Base-by-base conservation (phyloP, 2,113 vertebrate genomes). In the Symphodus melops region DNA sequence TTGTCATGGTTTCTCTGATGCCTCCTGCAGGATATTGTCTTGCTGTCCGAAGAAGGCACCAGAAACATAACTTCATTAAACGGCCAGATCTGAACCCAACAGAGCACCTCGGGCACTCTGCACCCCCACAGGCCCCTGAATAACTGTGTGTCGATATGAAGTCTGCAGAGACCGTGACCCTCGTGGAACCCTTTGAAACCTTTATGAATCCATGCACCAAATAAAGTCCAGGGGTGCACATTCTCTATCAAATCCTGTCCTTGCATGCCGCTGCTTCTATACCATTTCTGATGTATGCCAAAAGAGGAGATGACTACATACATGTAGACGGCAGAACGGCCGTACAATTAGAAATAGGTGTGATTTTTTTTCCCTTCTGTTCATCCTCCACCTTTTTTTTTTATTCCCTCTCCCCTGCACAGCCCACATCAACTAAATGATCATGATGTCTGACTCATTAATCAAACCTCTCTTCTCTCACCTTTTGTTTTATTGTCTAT, bases 391-490 rank as follows among this genome's bases (percentile, higher is more conserved):
- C 19, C 51, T 76, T n/a, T 59, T 55, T 12, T 9, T 21, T 68
- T 28, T 10, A 39, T 75, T 56, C 54, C 10, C 13, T 20, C n/a
- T 42, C 5, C 13, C 1, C 62, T 39, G 17, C 16, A 46, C 59
- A 56, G 36, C 61, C 64, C 70, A 59, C 72, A 56, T 61, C 20
- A 36, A 42, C 59, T 39, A 44, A 64, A 54, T 56, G 8, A 68
- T 58, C 23, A 4, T 71, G 16, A 64, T 52, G 66, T 33, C 68
- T 86, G 77, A 81, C 62, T 86, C 77, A 72, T 3, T 64, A 46
- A 81, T 55, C 68, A 49, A 68, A 49, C 52, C 53, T 55, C 53
- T 55, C 59, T 25, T 62, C 53, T 46, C 41, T 70, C 72, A 61
- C 65, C 72, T 73, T 72, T 72, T 56, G 53, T 64, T 64, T 65